These are phyloP conservation scores for Charanyca ferruginea DNA, from an alignment of 2,888 invertebrate species.

Conservation along the genomic window DNA sequence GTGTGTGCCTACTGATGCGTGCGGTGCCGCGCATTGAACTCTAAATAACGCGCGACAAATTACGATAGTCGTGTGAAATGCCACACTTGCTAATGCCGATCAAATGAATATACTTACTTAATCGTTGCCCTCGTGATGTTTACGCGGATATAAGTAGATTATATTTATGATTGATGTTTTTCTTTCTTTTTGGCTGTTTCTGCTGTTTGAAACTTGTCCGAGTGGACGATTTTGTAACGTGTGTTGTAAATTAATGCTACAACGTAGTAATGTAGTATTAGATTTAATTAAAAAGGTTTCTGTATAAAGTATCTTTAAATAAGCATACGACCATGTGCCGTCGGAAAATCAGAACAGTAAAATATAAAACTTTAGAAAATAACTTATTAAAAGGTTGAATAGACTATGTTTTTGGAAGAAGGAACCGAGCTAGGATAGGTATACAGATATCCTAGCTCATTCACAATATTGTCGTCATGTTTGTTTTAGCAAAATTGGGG, in stretches of 20 bases:
- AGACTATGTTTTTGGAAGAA: background rate
- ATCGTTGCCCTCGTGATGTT: slow-evolving; percentile 67
- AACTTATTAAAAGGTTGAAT: background rate
- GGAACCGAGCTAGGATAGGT: too few relatives aligned
- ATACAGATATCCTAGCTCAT: background rate
- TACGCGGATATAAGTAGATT: slow-evolving; percentile 58
- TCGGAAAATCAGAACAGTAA: background rate
- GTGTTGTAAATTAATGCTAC: background rate
- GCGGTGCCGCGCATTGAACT: slow-evolving; percentile 74
- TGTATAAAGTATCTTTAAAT: too few relatives aligned
- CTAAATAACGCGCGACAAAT: slow-evolving; percentile 81
- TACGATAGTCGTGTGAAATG: slow-evolving; percentile 83
- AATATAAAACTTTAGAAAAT: too few relatives aligned
- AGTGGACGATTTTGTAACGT: too few relatives aligned
- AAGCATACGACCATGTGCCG: background rate
- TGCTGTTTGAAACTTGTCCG: background rate
- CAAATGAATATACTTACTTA: slow-evolving; percentile 71
- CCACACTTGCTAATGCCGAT: slow-evolving; percentile 76
- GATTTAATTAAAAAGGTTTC: too few relatives aligned
- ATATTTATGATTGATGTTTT: slow-evolving; percentile 43
- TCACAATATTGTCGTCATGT: too few relatives aligned
- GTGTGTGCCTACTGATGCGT: slow-evolving; percentile 74
- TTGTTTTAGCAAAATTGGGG: too few relatives aligned
- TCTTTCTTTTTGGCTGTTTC: background rate
- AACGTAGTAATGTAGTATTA: too few relatives aligned